phyloP scores from a whole-genome alignment of 2,797 vertebrate genomes.

The Melanotaenia parkinsoni region DNA sequence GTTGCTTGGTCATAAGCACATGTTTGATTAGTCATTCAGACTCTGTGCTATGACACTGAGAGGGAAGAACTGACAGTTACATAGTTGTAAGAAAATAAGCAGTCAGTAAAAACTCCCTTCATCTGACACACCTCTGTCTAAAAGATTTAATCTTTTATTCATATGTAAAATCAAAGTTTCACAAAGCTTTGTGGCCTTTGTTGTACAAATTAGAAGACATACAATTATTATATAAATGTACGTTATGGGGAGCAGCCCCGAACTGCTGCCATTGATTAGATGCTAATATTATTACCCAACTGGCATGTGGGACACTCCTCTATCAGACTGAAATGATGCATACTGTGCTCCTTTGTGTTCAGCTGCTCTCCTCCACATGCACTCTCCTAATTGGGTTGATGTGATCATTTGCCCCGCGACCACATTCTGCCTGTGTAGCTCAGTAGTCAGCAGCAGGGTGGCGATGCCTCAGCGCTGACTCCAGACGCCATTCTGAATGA shows the following conservation, averaged over 20 bases:
- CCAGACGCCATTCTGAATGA: neutral
- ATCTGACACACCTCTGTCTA: neutral
- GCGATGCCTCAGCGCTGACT: slow-evolving; percentile 36
- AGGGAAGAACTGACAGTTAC: slow-evolving; percentile 42
- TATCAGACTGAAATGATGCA: slow-evolving; percentile 32
- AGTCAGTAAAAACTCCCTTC: slow-evolving; percentile 11
- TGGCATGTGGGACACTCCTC: slow-evolving; percentile 36
- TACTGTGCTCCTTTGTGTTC: slow-evolving; percentile 59
- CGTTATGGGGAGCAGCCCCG: slow-evolving; percentile 27
- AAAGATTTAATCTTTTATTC: neutral
- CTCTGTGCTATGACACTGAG: neutral
- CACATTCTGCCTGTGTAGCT: slow-evolving; percentile 35
- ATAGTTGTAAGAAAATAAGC: neutral
- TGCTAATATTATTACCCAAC: slow-evolving; percentile 57
- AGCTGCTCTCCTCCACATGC: slow-evolving; percentile 36
- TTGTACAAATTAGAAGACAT: slow-evolving; percentile 44
- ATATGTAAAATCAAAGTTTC: neutral
- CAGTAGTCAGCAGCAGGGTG: slow-evolving; percentile 44
- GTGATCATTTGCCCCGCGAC: slow-evolving; percentile 56
- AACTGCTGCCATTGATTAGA: slow-evolving; percentile 56
- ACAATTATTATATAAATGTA: slow-evolving; percentile 20
- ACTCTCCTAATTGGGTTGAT: slow-evolving; percentile 53
- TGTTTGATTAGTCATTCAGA: slow-evolving; percentile 32
- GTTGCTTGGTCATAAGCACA: slow-evolving; percentile 2
- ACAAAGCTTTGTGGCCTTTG: neutral